A percentile compares a stretch with the other conserved stretches of the same genome.
phyloP scores from a whole-genome alignment of 2,797 vertebrate genomes.

The Microctenopoma stevenorrisi region DNA sequence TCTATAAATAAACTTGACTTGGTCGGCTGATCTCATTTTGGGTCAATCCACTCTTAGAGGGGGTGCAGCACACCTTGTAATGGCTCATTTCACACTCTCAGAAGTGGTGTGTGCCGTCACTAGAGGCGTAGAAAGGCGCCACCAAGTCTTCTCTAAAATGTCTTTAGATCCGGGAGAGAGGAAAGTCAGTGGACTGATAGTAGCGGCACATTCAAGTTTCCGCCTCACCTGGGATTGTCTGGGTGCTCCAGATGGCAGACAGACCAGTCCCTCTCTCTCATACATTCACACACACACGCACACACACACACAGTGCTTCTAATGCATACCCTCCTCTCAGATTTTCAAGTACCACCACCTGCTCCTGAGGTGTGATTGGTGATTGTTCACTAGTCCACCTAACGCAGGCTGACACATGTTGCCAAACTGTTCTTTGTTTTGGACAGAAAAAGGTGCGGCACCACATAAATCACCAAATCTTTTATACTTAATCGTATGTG shows the following conservation, averaged over 20 bases:
- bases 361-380: slow-evolving; percentile 62
- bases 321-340: slow-evolving; percentile 64
- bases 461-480: slow-evolving; percentile 58
- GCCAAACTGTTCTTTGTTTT: slow-evolving; percentile 71
- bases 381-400: slow-evolving; percentile 77
- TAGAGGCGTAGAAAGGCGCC: slow-evolving; percentile 53
- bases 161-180: slow-evolving; percentile 58
- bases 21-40: slow-evolving; percentile 64
- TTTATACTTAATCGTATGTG: slow-evolving; percentile 47
- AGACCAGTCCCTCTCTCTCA: slow-evolving; percentile 46
- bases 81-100: slow-evolving; percentile 79
- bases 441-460: slow-evolving; percentile 56
- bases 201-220: slow-evolving; percentile 72
- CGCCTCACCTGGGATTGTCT: slow-evolving; percentile 74
- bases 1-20: slow-evolving; percentile 65
- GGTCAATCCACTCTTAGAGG: slow-evolving; percentile 59
- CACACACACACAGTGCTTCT: slow-evolving; percentile 24
- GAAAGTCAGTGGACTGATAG: slow-evolving; percentile 54
- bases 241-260: slow-evolving; percentile 74
- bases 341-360: slow-evolving; percentile 76
- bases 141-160: slow-evolving; percentile 56
- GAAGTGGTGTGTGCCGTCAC: slow-evolving; percentile 71
- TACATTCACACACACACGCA: too few relatives aligned
- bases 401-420: slow-evolving; percentile 78
- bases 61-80: slow-evolving; percentile 66